A percentile compares a stretch with the other conserved stretches of the same genome.
phyloP scores from a whole-genome alignment of 1,140 invertebrate species.

The Macrobrachium nipponense region DNA sequence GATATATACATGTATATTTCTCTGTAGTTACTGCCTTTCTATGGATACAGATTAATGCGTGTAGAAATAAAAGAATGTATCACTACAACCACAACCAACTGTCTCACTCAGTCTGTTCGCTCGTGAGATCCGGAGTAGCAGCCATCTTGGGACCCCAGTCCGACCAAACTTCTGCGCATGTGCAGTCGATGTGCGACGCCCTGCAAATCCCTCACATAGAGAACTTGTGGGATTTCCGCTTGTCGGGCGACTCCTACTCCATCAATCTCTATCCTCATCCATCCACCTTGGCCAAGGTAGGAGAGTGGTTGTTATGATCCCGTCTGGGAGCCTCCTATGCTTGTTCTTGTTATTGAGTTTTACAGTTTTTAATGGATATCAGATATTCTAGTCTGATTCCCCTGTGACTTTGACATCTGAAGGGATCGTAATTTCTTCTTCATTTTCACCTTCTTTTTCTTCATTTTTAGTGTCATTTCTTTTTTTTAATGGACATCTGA shows the following conservation, averaged over 20 bases:
- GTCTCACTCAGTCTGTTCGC: constrained; percentile 74
- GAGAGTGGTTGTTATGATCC: background rate
- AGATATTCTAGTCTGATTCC: too few relatives aligned
- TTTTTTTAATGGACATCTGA: too few relatives aligned
- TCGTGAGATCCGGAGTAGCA: constrained; percentile 76
- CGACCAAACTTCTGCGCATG: constrained; percentile 75
- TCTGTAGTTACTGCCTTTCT: too few relatives aligned
- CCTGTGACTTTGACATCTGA: too few relatives aligned
- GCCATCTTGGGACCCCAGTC: constrained; percentile 86
- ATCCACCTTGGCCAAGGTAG: constrained; percentile 66
- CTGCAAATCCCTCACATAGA: constrained; percentile 88
- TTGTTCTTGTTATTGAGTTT: too few relatives aligned
- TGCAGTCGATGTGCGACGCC: constrained; percentile 88
- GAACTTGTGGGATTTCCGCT: constrained; percentile 75
- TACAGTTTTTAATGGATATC: too few relatives aligned
- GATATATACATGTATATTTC: too few relatives aligned
- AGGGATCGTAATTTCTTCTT: too few relatives aligned
- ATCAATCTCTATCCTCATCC: constrained; percentile 84
- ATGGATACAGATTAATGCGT: too few relatives aligned
- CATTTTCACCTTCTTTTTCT: too few relatives aligned
- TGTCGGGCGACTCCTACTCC: constrained; percentile 74
- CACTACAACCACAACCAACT: background rate
- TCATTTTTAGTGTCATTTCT: too few relatives aligned
- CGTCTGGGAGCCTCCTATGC: background rate
- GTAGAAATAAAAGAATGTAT: background rate